These are phyloP conservation scores for Heterodera filipjevi DNA, from an alignment of 2,888 invertebrate species.

Conservation along the genomic window DNA sequence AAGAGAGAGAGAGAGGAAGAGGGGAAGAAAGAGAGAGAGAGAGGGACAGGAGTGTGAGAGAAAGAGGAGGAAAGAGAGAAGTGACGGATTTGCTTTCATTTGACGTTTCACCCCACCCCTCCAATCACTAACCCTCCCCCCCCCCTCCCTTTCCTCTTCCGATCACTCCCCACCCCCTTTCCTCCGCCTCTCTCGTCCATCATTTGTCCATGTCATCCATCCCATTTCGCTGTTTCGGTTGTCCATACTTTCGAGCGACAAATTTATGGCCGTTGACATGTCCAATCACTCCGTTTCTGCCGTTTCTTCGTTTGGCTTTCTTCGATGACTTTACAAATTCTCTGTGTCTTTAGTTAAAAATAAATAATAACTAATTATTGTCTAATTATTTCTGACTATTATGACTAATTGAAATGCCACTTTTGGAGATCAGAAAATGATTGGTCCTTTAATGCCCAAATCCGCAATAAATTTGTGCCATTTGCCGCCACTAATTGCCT, in stretches of 20 bases:
- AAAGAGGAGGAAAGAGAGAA: no score
- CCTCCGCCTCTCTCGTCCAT: not conserved
- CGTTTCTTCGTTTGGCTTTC: not conserved
- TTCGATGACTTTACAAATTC: not conserved
- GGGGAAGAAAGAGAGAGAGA: no score
- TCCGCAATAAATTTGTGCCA: not conserved
- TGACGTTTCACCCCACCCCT: not conserved
- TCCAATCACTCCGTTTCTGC: not conserved
- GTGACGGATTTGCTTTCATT: not conserved
- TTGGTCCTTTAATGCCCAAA: not conserved
- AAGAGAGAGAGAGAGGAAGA: no score
- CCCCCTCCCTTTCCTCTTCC: not conserved
- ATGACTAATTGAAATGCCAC: not conserved
- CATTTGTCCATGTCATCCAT: slow-evolving; percentile 5
- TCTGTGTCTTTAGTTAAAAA: not conserved
- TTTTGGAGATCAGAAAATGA: not conserved
- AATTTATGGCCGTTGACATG: not conserved
- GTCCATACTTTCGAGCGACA: not conserved
- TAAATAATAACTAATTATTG: not conserved
- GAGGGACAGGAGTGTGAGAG: no score
- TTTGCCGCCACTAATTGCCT: not conserved
- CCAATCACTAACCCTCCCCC: not conserved
- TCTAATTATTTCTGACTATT: not conserved
- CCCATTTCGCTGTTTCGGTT: not conserved
- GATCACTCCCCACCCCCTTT: not conserved